Evolutionary conservation across 2,113 vertebrate genomes (phyloP), one percentile per base, ranked within the genome.

Genomic region (Aptenodytes patagonicus): DNA sequence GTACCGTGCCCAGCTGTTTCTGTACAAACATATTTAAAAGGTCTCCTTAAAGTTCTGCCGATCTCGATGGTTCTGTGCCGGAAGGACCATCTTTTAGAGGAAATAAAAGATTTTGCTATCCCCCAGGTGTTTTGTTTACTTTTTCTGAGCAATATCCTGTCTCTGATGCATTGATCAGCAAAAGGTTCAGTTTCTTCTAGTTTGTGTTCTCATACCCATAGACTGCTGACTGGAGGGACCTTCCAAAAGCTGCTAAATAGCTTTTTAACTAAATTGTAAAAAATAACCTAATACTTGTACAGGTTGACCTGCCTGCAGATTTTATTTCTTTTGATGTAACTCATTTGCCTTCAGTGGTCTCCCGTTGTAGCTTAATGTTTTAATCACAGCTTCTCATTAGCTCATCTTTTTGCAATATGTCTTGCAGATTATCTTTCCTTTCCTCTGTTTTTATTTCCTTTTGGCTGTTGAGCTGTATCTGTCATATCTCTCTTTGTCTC

Each of bases 361-460:
- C 17, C 22, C 16, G 26, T 7, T 85, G 70, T 54, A 72, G 82
- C 52, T 89, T 76, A 52, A 40, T 55, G 13, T 89, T 87, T 87
- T 82, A 89, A 68, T 84, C 75, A 79, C 49, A 84, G 69, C 36
- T 78, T 73, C 51, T 55, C 64, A 28, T 32, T 64, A 78, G n/a
- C 47, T 81, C 46, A 49, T 69, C 34, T 25, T 93, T 87, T 73
- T 93, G 62, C 61, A 66, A 3, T 72, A 17, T 57, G 18, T 91
- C 61, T 94, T 89, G 52, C 36, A 71, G 51, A 28, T 86, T 89
- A 64, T 64, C 31, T 95, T 91, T 17, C 36, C 6, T 73, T 81
- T 64, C 13, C 70, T 93, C 81, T 91, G 26, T 49, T 92, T 75
- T 87, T 94, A 42, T 85, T 91, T 95, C 57, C 47, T 87, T 89